Percentiles rank a stretch among this genome's conserved stretches.
phyloP scores from a whole-genome alignment of 2,113 vertebrate species.

The Tursiops truncatus region DNA sequence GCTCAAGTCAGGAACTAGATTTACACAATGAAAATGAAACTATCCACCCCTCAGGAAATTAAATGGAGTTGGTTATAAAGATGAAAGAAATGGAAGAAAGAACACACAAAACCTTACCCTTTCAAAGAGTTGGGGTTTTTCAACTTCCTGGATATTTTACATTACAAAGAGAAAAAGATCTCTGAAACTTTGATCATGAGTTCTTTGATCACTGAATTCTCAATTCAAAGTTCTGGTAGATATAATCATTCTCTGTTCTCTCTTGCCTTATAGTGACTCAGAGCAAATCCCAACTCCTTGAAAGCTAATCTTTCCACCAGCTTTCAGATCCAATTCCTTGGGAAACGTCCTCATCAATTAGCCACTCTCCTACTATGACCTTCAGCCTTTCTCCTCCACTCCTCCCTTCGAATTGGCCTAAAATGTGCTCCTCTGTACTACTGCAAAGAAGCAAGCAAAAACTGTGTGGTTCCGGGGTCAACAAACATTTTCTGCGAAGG shows the following conservation, averaged over 20 bases:
- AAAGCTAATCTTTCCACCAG: neutral
- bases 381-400: neutral
- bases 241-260: neutral
- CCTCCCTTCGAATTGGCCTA: neutral
- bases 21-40: conserved; percentile 1
- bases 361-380: neutral
- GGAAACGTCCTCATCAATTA: neutral
- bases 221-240: neutral
- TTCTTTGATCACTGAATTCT: neutral
- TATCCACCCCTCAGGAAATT: neutral
- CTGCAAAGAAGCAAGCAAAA: neutral
- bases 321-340: neutral
- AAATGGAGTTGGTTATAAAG: conserved; percentile 20
- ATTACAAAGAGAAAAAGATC: conserved; percentile 24
- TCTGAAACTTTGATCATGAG: neutral
- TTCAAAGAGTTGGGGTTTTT: neutral
- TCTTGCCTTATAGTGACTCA: neutral
- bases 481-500: neutral
- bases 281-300: neutral
- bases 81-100: neutral
- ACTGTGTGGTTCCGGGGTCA: neutral
- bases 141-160: conserved; percentile 39
- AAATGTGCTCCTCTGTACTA: neutral
- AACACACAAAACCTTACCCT: neutral
- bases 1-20: neutral